phyloP scores from a whole-genome alignment of 2,797 vertebrate species.

The Sebastes umbrosus region DNA sequence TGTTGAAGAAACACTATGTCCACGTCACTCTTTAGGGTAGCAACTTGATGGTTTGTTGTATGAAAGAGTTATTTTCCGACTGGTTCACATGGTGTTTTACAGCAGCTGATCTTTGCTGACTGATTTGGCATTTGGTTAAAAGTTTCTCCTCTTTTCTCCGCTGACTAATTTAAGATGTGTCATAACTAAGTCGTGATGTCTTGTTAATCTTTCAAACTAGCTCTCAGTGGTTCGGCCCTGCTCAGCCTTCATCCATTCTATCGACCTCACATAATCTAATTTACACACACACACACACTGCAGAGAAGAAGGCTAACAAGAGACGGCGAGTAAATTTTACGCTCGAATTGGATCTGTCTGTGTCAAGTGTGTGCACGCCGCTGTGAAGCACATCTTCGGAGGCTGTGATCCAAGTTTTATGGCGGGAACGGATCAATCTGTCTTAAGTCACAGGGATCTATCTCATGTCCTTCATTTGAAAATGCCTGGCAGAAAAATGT shows the following conservation, averaged over 20 bases:
- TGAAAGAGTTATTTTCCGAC: not conserved
- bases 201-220: constrained; percentile 72
- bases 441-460: constrained; percentile 74
- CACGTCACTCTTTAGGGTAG: too few species aligned
- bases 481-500: constrained; percentile 71
- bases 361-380: constrained; percentile 37
- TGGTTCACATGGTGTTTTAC: constrained; percentile 32
- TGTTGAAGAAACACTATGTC: too few species aligned
- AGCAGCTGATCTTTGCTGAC: constrained; percentile 33
- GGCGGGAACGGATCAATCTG: constrained; percentile 72
- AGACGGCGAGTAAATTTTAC: constrained; percentile 69
- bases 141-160: constrained; percentile 42
- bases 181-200: constrained; percentile 68
- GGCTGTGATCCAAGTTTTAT: constrained; percentile 69
- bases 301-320: constrained; percentile 62
- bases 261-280: constrained; percentile 67
- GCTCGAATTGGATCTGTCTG: constrained; percentile 71
- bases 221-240: constrained; percentile 47
- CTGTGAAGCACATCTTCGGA: constrained; percentile 44
- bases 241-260: constrained; percentile 59
- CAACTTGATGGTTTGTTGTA: too few species aligned
- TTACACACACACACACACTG: constrained; percentile 39
- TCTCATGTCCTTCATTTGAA: constrained; percentile 74
- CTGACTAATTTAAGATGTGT: constrained; percentile 72
- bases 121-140: constrained; percentile 58